A percentile compares a stretch with the other conserved stretches of the same genome.
Evolutionary conservation across 2,113 vertebrate species (phyloP).

Genomic region (Labeo rohita): DNA sequence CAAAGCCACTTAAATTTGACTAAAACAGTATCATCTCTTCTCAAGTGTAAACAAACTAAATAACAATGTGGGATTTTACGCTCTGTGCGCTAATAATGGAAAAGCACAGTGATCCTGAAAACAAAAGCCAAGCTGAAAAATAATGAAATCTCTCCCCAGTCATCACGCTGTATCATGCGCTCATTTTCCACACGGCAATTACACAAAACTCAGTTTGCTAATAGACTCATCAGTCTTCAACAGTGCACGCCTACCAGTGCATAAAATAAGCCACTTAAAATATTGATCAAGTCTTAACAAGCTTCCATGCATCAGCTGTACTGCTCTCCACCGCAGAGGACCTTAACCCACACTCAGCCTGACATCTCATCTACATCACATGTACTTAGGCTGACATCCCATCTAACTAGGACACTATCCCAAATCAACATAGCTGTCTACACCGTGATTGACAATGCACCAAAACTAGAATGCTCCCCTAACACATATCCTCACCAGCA

Average conservation of each 20-base stretch:
- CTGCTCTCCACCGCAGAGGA: not conserved
- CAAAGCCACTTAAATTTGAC: not conserved
- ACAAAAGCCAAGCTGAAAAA: slow-evolving; percentile 1
- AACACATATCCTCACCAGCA: not conserved
- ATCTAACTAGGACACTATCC: not conserved
- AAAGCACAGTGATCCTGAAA: slow-evolving; percentile 3
- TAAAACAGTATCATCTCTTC: not conserved
- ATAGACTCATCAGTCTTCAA: slow-evolving; percentile 57
- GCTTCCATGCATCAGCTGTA: slow-evolving; percentile 45
- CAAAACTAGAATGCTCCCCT: not conserved
- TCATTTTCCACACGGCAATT: slow-evolving; percentile 45
- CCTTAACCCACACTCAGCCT: not conserved
- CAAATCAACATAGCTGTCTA: not conserved
- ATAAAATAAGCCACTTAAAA: slow-evolving; percentile 61
- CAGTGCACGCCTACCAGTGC: slow-evolving; percentile 38
- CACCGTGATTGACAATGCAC: not conserved
- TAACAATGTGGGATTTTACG: not conserved
- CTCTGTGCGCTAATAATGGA: not conserved
- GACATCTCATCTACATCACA: not conserved
- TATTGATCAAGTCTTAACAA: slow-evolving; percentile 64
- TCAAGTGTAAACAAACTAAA: not conserved
- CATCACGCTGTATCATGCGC: slow-evolving; percentile 15
- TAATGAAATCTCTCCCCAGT: not conserved
- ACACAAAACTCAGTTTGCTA: slow-evolving; percentile 50
- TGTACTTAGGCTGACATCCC: not conserved